A percentile compares a stretch with the other conserved stretches of the same genome.
These are phyloP conservation scores for Rhincodon typus DNA, from an alignment of 2,797 vertebrate genomes.

Conservation along the genomic window DNA sequence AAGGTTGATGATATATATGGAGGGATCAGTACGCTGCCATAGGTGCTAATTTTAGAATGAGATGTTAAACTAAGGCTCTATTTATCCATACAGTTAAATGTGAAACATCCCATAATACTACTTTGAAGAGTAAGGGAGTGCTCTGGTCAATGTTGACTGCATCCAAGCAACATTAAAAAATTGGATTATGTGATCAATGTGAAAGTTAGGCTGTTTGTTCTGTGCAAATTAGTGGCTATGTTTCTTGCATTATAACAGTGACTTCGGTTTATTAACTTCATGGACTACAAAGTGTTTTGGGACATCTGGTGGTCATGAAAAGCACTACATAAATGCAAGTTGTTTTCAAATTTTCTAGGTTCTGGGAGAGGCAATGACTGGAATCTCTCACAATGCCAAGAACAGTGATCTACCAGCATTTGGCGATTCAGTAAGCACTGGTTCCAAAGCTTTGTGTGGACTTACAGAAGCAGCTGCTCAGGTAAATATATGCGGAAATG, in stretches of 20 bases:
- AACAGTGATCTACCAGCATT: conserved; percentile 91
- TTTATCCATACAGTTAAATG: background rate
- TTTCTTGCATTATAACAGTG: background rate
- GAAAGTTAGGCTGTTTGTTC: background rate
- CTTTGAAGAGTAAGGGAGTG: background rate
- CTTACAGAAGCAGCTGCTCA: conserved; percentile 91
- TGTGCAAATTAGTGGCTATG: background rate
- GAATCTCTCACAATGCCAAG: conserved; percentile 95
- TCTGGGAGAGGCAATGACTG: conserved; percentile 92
- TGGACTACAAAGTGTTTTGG: background rate
- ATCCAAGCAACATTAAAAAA: background rate
- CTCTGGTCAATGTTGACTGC: background rate
- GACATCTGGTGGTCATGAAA: background rate
- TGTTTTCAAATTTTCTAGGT: conserved; percentile 57
- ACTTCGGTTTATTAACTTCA: background rate
- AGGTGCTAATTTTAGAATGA: background rate
- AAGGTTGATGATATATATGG: background rate
- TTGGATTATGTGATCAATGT: background rate
- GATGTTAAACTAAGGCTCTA: background rate
- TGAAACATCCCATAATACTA: background rate
- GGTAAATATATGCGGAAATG: conserved; percentile 52
- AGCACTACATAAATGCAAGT: background rate
- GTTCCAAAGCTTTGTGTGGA: conserved; percentile 90
- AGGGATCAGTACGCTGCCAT: background rate
- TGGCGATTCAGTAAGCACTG: conserved; percentile 79